Evolutionary conservation across 2,113 vertebrate species (phyloP), one percentile per base, ranked within the genome.

Genomic region (Chelonoidis abingdonii): DNA sequence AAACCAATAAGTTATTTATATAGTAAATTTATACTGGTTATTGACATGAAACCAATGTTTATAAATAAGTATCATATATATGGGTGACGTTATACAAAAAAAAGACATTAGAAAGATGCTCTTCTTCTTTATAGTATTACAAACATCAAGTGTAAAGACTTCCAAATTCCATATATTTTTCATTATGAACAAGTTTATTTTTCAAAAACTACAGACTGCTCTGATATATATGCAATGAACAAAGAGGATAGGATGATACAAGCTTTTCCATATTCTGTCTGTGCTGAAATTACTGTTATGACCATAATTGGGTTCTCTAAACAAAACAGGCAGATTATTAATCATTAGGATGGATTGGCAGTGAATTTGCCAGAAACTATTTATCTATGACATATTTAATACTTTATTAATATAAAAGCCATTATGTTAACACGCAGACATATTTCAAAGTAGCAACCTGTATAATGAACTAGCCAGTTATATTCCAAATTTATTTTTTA

Each of bases 321-420:
- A 97, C 69, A 72, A 93, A 97, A 89, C n/a, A 92, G 57, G 84
- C 90, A 97, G 92, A 92, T 97, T 96, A 98, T 97, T 93, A 96
- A 96, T 84, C 95, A 97, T 95, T 65, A 94, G 83, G 84, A 93
- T 91, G 72, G 86, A 94, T 5, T 95, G 82, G 65, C 96, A 97
- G 62, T 94, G 91, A 94, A 89, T 90, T 79, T 86, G 94, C 92
- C 91, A 97, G 91, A 88, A 98, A 87, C 83, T 85, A 93, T 96
- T 96, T 93, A 96, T 96, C 72, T 95, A 89, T 90, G 78, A 90
- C 96, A 95, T 94, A 86, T 91, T 97, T 95, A 97, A 95, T 96
- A 86, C 59, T 97, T 97, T 52, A 89, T 95, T 80, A 94, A 92
- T 94, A 92, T 85, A 97, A 93, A 83, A 91, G 85, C 95, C 92